phyloP scores from a whole-genome alignment of 2,888 invertebrate species.

The Plagodis dolabraria region DNA sequence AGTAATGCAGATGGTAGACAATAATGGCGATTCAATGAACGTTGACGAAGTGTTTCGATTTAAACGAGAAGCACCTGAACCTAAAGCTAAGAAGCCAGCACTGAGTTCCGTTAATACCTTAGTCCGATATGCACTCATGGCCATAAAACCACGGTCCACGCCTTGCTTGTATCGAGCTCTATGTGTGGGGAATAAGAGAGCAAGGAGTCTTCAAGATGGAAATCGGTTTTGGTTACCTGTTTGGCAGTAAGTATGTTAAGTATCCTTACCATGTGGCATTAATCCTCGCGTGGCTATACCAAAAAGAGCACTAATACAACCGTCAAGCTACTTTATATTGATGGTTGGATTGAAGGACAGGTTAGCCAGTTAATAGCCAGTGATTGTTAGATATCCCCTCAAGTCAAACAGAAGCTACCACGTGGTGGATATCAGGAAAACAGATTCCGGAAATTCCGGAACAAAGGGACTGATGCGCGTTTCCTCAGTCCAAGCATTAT shows the following conservation, averaged over 20 bases:
- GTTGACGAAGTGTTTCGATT: constrained; percentile 76
- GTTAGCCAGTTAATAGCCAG: too few relatives aligned
- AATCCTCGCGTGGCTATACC: too few relatives aligned
- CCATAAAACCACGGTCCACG: constrained; percentile 78
- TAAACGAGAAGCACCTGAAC: constrained; percentile 54
- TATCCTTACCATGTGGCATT: too few relatives aligned
- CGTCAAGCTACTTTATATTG: too few relatives aligned
- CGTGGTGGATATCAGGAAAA: too few relatives aligned
- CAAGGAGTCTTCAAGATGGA: constrained; percentile 79
- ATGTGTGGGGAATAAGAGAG: constrained; percentile 88
- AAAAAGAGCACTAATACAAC: too few relatives aligned
- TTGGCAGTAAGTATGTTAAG: constrained; percentile 87
- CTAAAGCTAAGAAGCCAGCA: constrained; percentile 7
- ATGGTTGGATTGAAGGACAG: too few relatives aligned
- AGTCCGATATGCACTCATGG: constrained; percentile 83
- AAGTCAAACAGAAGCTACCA: too few relatives aligned
- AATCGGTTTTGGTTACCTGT: constrained; percentile 89
- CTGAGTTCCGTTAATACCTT: constrained; percentile 75
- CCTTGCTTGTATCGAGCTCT: constrained; percentile 86
- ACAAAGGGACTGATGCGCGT: too few relatives aligned
- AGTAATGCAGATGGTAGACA: constrained; percentile 78
- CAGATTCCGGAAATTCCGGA: too few relatives aligned
- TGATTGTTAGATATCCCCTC: too few relatives aligned
- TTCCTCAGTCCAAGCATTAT: too few relatives aligned
- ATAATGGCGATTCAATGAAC: constrained; percentile 62